A percentile compares a stretch with the other conserved stretches of the same genome.
Evolutionary conservation across 2,888 invertebrate genomes (phyloP).

Genomic region (Drosophila pseudotalamancana): DNA sequence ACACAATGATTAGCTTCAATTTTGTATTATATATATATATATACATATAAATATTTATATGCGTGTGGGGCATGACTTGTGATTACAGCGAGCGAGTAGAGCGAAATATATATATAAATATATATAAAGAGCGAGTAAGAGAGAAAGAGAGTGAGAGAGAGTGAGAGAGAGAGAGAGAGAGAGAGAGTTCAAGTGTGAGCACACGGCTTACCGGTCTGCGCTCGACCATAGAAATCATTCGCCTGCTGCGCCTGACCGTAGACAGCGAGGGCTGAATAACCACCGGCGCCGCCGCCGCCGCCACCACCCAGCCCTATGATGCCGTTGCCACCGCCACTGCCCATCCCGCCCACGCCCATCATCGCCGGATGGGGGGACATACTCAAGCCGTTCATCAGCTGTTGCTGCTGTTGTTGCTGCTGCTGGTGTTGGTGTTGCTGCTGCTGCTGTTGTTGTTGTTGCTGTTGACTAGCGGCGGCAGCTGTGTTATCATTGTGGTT

Average conservation of each 20-base stretch:
- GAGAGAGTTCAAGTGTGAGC: conserved; percentile 49
- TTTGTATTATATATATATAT: conserved; percentile 16
- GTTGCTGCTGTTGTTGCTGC: conserved; percentile 66
- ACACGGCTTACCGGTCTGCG: conserved; percentile 84
- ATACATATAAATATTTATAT: conserved; percentile 6
- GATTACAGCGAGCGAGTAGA: conserved; percentile 38
- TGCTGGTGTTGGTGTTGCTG: conserved; percentile 62
- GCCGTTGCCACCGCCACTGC: conserved; percentile 68
- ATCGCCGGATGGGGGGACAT: conserved; percentile 71
- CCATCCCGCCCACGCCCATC: conserved; percentile 68
- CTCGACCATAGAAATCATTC: conserved; percentile 84
- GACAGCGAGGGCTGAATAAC: conserved; percentile 68
- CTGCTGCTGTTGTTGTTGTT: conserved; percentile 34
- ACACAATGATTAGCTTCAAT: conserved; percentile 51
- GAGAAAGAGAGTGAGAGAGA: not conserved
- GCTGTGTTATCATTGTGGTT: conserved; percentile 62
- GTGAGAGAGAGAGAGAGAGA: conserved; percentile 24
- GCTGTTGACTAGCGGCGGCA: conserved; percentile 56
- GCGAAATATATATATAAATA: conserved; percentile 6
- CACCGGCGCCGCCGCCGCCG: conserved; percentile 61
- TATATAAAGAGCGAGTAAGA: not conserved
- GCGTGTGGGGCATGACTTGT: conserved; percentile 22
- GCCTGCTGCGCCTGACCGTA: conserved; percentile 74
- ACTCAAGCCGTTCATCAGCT: conserved; percentile 68
- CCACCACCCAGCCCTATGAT: conserved; percentile 80